These are phyloP conservation scores for Mamestra configurata DNA, from an alignment of 1,140 invertebrate genomes.

Conservation along the genomic window DNA sequence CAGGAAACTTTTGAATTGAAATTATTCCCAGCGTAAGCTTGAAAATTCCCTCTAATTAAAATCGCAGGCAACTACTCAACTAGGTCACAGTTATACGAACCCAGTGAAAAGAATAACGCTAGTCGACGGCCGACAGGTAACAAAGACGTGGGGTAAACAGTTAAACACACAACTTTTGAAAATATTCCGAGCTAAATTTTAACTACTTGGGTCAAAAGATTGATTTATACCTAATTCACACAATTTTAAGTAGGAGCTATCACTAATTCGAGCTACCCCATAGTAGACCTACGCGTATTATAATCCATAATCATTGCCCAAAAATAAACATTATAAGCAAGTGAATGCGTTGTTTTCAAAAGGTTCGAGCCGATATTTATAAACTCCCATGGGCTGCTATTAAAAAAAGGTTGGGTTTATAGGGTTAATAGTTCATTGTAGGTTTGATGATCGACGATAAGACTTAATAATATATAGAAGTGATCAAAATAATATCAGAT, in stretches of 20 bases:
- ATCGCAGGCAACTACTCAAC: slow-evolving; percentile 1
- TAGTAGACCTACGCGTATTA: too few relatives aligned
- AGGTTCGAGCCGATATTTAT: neutral
- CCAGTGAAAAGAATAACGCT: slow-evolving; percentile 13
- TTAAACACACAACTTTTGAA: neutral
- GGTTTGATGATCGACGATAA: neutral
- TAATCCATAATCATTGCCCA: too few relatives aligned
- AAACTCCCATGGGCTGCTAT: neutral
- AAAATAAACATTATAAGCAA: too few relatives aligned
- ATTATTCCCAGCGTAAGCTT: slow-evolving; percentile 34
- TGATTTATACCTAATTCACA: too few relatives aligned
- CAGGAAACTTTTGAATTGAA: slow-evolving; percentile 36
- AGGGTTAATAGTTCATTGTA: neutral
- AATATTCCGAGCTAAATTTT: too few relatives aligned
- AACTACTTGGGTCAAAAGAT: too few relatives aligned
- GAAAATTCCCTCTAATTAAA: slow-evolving; percentile 41
- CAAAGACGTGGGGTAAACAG: neutral
- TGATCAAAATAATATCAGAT: too few relatives aligned
- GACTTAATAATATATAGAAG: neutral
- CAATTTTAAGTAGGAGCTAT: too few relatives aligned
- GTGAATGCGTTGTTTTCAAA: neutral
- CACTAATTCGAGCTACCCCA: too few relatives aligned
- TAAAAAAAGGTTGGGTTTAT: neutral
- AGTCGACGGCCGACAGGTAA: neutral
- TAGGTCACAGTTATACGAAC: slow-evolving; percentile 33